A percentile compares a stretch with the other conserved stretches of the same genome.
These are phyloP conservation scores for Tinea trinotella DNA, from an alignment of 2,888 invertebrate genomes.

Conservation along the genomic window DNA sequence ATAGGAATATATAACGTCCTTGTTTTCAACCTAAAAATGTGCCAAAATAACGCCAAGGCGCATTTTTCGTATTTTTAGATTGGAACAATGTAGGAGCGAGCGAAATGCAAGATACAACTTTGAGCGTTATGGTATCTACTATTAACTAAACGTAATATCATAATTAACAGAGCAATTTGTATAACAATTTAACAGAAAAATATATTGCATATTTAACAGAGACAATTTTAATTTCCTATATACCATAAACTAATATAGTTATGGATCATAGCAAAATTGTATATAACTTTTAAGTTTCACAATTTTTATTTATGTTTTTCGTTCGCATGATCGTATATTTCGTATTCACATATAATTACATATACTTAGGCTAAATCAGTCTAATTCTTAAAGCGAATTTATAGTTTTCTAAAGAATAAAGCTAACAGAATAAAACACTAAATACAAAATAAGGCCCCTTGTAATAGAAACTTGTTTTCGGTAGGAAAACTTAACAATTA, in stretches of 20 bases:
- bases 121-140: too few species aligned
- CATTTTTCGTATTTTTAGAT: too few species aligned
- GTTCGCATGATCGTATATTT: slow-evolving; percentile 46
- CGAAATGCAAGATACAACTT: too few species aligned
- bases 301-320: too few species aligned
- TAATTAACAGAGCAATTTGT: too few species aligned
- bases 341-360: slow-evolving; percentile 53
- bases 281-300: too few species aligned
- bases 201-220: neutral
- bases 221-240: neutral
- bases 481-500: slow-evolving; percentile 10
- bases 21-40: too few species aligned
- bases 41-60: too few species aligned
- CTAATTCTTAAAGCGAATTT: slow-evolving; percentile 71
- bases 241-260: too few species aligned
- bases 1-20: too few species aligned
- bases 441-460: slow-evolving; percentile 61
- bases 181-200: neutral
- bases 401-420: slow-evolving; percentile 58
- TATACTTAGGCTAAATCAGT: slow-evolving; percentile 70
- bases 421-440: slow-evolving; percentile 62
- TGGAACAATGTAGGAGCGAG: too few species aligned
- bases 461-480: slow-evolving; percentile 3
- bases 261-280: too few species aligned
- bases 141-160: slow-evolving; percentile 25